Conservation (phyloP, 35 echinoderm and acorn worm genomes). For the Patiria miniata region DNA sequence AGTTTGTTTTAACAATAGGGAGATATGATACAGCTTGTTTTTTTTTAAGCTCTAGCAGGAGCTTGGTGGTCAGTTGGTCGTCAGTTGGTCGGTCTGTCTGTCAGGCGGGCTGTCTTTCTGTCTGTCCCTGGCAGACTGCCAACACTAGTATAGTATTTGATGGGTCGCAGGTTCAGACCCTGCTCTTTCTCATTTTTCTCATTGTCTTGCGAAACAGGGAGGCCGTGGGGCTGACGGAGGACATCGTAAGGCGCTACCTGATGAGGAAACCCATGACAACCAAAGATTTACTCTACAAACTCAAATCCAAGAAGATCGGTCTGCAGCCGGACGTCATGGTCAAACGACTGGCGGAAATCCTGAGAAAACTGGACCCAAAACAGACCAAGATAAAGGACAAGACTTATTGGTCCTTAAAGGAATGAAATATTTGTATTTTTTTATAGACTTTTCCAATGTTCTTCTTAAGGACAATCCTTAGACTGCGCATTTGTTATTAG, state of each 20-base stretch:
- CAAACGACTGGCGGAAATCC: constrained; percentile 72
- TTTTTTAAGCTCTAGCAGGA: too few species aligned
- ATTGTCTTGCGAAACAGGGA: constrained; percentile 49
- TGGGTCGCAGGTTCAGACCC: too few species aligned
- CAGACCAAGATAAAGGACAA: constrained; percentile 84
- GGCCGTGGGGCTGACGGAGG: constrained; percentile 80
- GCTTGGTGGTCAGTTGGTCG: too few species aligned
- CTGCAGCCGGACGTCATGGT: constrained; percentile 73
- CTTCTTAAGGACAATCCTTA: too few species aligned
- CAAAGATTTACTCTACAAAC: constrained; percentile 92
- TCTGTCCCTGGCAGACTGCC: too few species aligned
- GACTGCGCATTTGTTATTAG: too few species aligned
- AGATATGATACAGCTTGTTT: too few species aligned
- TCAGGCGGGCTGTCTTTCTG: too few species aligned
- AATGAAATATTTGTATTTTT: not conserved
- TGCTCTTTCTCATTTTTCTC: not conserved
- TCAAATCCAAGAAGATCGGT: constrained; percentile 89
- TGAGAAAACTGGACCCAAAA: constrained; percentile 78
- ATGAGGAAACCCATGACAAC: constrained; percentile 98
- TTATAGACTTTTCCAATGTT: too few species aligned
- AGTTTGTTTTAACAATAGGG: not conserved
- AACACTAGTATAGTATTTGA: too few species aligned
- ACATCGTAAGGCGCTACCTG: constrained; percentile 86
- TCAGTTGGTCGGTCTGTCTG: too few species aligned
- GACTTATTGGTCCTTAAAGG: constrained; percentile 78